phyloP scores from a whole-genome alignment of 2,888 invertebrate species.

The Euspilapteryx auroguttella region DNA sequence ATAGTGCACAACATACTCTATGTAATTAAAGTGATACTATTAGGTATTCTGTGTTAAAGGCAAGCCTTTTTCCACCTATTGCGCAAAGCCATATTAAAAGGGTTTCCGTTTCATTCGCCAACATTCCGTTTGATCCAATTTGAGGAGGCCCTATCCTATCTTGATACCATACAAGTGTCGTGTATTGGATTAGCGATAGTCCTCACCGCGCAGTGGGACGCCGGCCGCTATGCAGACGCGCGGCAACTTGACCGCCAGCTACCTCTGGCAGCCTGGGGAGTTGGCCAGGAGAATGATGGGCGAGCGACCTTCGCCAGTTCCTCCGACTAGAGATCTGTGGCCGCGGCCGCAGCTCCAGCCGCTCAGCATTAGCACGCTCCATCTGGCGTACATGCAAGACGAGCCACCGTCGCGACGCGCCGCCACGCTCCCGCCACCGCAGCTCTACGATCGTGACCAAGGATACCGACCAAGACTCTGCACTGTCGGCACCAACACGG shows the following conservation, averaged over 20 bases:
- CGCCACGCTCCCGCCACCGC: slow-evolving; percentile 30
- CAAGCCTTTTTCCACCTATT: too few species aligned
- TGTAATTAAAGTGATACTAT: too few species aligned
- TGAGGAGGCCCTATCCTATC: slow-evolving; percentile 25
- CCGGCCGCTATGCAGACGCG: slow-evolving; percentile 43
- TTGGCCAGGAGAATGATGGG: slow-evolving; percentile 46
- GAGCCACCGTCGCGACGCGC: slow-evolving; percentile 28
- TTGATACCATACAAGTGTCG: slow-evolving; percentile 47
- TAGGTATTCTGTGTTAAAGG: too few species aligned
- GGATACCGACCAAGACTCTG: slow-evolving; percentile 23
- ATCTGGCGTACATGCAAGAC: slow-evolving; percentile 42
- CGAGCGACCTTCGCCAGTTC: slow-evolving; percentile 43
- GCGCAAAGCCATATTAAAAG: not conserved
- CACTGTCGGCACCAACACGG: slow-evolving; percentile 46
- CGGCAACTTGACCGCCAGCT: slow-evolving; percentile 47
- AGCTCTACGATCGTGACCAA: slow-evolving; percentile 16
- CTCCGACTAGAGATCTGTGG: slow-evolving; percentile 47
- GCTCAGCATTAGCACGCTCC: slow-evolving; percentile 46
- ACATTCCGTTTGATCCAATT: slow-evolving; percentile 26
- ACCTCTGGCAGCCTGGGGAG: slow-evolving; percentile 53
- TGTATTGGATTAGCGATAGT: slow-evolving; percentile 35
- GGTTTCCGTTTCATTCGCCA: slow-evolving; percentile 2
- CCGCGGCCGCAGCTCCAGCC: slow-evolving; percentile 31
- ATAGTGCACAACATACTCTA: too few species aligned
- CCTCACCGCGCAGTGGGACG: slow-evolving; percentile 3